Percentiles rank a stretch among this genome's conserved stretches.
Conservation (phyloP, 2,797 vertebrate species). For the Anguilla pacifica region DNA sequence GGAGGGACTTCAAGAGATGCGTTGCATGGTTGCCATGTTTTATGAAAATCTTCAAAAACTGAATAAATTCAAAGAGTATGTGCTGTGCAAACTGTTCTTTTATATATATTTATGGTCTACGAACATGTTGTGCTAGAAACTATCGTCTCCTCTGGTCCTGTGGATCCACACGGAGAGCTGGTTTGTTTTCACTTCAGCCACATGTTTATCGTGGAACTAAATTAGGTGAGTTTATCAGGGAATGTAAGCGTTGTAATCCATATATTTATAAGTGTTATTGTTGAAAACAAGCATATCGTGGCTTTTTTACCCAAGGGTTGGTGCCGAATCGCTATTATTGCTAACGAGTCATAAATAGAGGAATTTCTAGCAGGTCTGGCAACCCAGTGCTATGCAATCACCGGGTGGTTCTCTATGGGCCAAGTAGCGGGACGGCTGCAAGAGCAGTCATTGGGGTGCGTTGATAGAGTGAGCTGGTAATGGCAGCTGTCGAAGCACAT, state of each 20-base stretch:
- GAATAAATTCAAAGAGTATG: not conserved
- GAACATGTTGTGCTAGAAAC: not conserved
- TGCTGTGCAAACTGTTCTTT: too few species aligned
- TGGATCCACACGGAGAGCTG: not conserved
- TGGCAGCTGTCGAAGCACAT: slow-evolving; percentile 63
- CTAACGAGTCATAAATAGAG: not conserved
- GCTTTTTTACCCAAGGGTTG: not conserved
- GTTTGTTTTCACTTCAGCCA: not conserved
- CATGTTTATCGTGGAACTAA: not conserved
- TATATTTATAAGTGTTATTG: not conserved
- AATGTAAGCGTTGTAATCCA: not conserved
- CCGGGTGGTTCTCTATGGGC: not conserved
- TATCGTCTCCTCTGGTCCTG: not conserved
- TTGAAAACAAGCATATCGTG: too few species aligned
- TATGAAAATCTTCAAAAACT: not conserved
- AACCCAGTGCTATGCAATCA: not conserved
- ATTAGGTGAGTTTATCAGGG: not conserved
- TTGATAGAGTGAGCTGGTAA: slow-evolving; percentile 32
- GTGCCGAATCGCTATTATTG: not conserved
- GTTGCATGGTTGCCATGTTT: not conserved
- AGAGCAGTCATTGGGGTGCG: not conserved
- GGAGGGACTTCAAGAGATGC: not conserved
- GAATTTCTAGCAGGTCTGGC: not conserved
- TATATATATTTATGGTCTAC: not conserved
- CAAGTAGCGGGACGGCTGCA: not conserved